Base-by-base conservation (phyloP, 2,113 vertebrate species). In the Nematolebias whitei region DNA sequence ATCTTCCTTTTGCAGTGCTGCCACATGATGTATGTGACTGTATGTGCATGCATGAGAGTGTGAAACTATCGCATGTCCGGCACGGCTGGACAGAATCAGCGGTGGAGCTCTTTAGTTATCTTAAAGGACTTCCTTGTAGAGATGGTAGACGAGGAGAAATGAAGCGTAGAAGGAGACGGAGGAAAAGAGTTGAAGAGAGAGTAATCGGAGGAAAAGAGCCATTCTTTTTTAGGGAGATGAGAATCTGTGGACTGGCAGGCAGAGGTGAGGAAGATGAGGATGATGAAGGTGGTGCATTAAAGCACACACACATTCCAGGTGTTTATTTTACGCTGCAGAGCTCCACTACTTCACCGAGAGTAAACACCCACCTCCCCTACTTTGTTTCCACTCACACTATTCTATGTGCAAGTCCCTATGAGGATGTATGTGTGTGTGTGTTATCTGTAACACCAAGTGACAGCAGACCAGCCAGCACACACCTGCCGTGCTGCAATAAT, bases 51-150 rank as follows among this genome's bases (percentile, higher is more conserved):
- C 49, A 22, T 49, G 6, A 1, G 11, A 23, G 64, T 64, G 53
- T 1, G 45, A 56, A 10, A 4, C 32, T 35, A 35, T 47, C 39
- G 66, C 74, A 68, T 14, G 63, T 83, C 68, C 63, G 71, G 63
- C 75, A 50, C 4, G 68, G 63, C 59, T 80, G 68, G 69, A 80
- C 62, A 71, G 67, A 70, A 79, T 83, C 72, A 84, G 71, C 47
- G 65, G 64, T 47, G 43, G 71, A 2, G 71, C 56, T 81, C 55
- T 83, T 84, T 77, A 78, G 80, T 80, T 72, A 80, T 83, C 74
- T 79, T 54, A 10, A 49, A 80, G 60, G 2, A 44, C 65, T 76
- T 78, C 55, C 60, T 71, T 11, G 5, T 41, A 1, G 49, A 63
- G 63, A 35, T 13, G 56, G 57, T 50, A 12, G 44, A 49, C 43